Base-by-base conservation (phyloP, 2,888 invertebrate species). In the Elaeidobius kamerunicus region DNA sequence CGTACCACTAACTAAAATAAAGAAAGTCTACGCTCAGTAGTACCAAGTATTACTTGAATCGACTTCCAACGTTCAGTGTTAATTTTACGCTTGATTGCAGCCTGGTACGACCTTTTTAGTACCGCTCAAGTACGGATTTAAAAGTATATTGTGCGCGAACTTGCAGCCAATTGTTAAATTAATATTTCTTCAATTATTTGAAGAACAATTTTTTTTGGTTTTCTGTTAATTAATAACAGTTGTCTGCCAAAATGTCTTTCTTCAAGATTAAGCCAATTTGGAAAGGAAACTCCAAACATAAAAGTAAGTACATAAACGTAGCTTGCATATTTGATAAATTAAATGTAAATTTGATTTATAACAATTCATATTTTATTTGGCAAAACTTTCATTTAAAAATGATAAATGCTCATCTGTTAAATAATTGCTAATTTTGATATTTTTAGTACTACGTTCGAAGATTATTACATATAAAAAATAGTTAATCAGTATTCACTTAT, bases 261-360 rank as follows among this genome's bases (percentile, higher is more conserved):
- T 56, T 56, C 28, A 56, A 56, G 23, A 56, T 53, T 27, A 56
- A 53, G 17, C 56, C 53, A 16, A 56, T 56, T 36, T 56, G 56
- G 56, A 56, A 56, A 15, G 56, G 56, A 45, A 56, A 56, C 32
- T 56, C 53, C 9, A 56, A 56, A 17, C 56, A 56, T 12, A 56
- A 56, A 39, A 56, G 56, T 56, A 53, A 53, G 56, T 53, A 34
- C 20, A 14, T 12, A 18, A n/a, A n/a, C n/a, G n/a, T n/a, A n/a
- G n/a, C n/a, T n/a, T n/a, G n/a, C n/a, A n/a, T n/a, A n/a, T n/a
- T n/a, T n/a, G n/a, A n/a, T n/a, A n/a, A n/a, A n/a, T n/a, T n/a
- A n/a, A n/a, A n/a, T n/a, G n/a, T n/a, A n/a, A n/a, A n/a, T n/a
- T n/a, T n/a, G n/a, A n/a, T n/a, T n/a, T n/a, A n/a, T n/a, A n/a